Conservation (phyloP, 2,888 invertebrate species). For the Drosophila anomelani region DNA sequence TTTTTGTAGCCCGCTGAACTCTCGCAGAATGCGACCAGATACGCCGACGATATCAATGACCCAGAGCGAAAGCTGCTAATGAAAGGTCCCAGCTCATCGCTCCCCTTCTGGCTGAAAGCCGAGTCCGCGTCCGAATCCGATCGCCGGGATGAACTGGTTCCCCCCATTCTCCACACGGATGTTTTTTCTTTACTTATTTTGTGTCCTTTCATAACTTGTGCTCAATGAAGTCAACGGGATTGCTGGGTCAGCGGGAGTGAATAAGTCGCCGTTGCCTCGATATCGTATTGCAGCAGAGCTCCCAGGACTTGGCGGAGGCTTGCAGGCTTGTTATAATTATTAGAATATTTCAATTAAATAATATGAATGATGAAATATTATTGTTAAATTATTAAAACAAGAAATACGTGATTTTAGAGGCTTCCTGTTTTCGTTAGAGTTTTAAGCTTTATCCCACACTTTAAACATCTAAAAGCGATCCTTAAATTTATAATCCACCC, state of each 20-base stretch:
- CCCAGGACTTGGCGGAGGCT: neutral
- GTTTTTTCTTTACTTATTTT: neutral
- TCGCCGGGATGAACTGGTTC: slow-evolving; percentile 30
- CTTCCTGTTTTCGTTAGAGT: neutral
- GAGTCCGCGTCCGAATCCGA: slow-evolving; percentile 7
- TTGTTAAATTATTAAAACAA: neutral
- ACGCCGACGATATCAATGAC: slow-evolving; percentile 57
- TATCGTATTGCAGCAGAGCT: slow-evolving; percentile 17
- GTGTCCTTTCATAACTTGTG: slow-evolving; percentile 34
- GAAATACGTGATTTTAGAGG: neutral
- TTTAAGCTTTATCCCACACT: neutral
- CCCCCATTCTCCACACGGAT: neutral
- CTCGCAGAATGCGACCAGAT: slow-evolving; percentile 9
- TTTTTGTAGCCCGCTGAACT: slow-evolving; percentile 13
- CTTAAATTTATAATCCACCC: neutral
- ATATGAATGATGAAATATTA: no score
- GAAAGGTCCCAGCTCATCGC: slow-evolving; percentile 45
- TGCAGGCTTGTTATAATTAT: neutral
- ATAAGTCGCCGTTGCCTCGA: neutral
- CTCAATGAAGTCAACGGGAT: slow-evolving; percentile 19
- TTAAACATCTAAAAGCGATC: neutral
- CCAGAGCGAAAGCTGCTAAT: slow-evolving; percentile 49
- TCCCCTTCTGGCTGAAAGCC: neutral
- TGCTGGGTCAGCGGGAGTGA: neutral
- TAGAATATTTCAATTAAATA: neutral